Percentiles rank a stretch among this genome's conserved stretches.
Evolutionary conservation across 2,113 vertebrate genomes (phyloP).

Genomic region (Mormyrus iriodes): DNA sequence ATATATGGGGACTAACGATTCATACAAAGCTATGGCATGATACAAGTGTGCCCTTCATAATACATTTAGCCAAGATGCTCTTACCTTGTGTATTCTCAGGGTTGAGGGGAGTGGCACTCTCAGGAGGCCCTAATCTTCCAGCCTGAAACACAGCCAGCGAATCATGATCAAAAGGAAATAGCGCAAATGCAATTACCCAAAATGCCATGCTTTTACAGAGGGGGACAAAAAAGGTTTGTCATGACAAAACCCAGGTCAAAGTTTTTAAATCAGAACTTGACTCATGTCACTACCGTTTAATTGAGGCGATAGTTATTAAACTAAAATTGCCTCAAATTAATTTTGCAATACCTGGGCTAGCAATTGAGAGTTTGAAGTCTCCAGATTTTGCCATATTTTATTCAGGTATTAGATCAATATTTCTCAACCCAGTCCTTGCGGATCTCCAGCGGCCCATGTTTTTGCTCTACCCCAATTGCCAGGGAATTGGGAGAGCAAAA

Average conservation of each 20-base stretch:
- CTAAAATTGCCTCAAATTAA: neutral
- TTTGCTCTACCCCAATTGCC: too few species aligned
- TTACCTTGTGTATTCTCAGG: constrained; percentile 44
- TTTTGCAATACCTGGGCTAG: neutral
- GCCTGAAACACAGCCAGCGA: constrained; percentile 35
- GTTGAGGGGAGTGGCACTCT: constrained; percentile 53
- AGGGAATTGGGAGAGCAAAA: too few species aligned
- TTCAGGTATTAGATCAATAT: neutral
- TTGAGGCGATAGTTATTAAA: neutral
- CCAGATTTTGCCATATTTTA: neutral
- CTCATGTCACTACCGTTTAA: neutral
- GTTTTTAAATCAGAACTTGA: neutral
- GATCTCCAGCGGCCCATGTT: too few species aligned
- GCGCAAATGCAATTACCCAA: neutral
- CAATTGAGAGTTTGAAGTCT: neutral
- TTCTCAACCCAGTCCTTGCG: too few species aligned
- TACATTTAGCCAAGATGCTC: neutral
- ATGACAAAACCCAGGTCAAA: neutral
- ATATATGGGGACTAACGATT: neutral
- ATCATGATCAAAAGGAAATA: neutral
- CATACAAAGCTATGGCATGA: neutral
- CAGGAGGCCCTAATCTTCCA: constrained; percentile 27
- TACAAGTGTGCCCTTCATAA: neutral
- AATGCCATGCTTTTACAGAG: neutral
- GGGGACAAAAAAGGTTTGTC: neutral